Base-by-base conservation (phyloP, 2,113 vertebrate genomes). In the Aythya baeri region DNA sequence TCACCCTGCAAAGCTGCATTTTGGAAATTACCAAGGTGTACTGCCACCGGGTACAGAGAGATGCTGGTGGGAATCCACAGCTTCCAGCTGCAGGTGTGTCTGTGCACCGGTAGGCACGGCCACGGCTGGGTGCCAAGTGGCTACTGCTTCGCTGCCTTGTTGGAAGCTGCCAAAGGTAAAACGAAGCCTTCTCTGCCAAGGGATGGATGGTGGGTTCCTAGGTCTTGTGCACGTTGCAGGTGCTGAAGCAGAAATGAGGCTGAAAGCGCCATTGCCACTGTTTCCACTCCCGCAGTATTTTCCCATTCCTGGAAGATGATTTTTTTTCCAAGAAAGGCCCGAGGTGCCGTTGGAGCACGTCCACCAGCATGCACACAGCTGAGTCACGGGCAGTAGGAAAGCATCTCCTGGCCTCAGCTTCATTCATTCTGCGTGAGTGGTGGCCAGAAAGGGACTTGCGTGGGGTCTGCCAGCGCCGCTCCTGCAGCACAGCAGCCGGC, bases 341-440 rank as follows among this genome's bases (percentile, higher is more conserved):
- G 13, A 29, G 65, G 32, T 1, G 1, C 46, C 65, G 49, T 15
- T 3, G 0, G 52, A 61, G 32, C 26, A 5, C 1, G 7, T 62
- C 83, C 61, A 61, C 44, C 62, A 41, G 14, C 49, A 4, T 7
- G 26, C 22, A 52, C 59, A 57, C 2, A 26, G 8, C 70, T 32
- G 62, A 96, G 82, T 72, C 74, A 65, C 1, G 22, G 2, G 18
- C 9, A 46, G 71, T 44, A 76, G 6, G 46, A 29, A 77, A 18
- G 52, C 3, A 9, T 55, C 6, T 36, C 29, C 17, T n/a, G 57
- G 54, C 70, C 73, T 70, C 32, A 7, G 54, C 43, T 65, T 58
- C 34, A 26, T 52, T 38, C 63, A 71, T 46, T 41, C 16, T 20
- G n/a, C n/a, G 22, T 1, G 8, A 34, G 32, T 54, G 63, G 21